A percentile compares a stretch with the other conserved stretches of the same genome.
phyloP scores from a whole-genome alignment of 2,113 vertebrate species.

The Cromileptes altivelis region DNA sequence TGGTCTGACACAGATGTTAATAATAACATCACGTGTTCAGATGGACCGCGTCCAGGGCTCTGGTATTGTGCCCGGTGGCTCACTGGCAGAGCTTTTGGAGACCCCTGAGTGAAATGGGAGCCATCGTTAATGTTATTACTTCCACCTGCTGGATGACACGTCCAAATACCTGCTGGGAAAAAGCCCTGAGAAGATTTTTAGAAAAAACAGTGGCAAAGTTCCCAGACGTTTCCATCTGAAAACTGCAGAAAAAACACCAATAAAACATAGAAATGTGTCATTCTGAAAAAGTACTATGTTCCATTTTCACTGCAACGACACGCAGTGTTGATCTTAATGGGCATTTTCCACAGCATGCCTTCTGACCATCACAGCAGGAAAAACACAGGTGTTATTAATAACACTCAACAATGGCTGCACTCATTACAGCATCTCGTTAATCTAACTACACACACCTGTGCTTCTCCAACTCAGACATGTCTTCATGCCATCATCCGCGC shows the following conservation, averaged over 20 bases:
- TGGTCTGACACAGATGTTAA: slow-evolving; percentile 7
- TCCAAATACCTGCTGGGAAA: neutral
- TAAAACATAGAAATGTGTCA: neutral
- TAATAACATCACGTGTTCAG: neutral
- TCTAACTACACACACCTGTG: neutral
- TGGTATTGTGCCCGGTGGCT: neutral
- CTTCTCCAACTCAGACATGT: neutral
- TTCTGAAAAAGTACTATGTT: neutral
- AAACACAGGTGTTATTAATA: neutral
- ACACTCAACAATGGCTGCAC: neutral
- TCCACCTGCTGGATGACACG: neutral
- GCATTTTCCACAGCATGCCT: neutral
- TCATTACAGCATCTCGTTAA: neutral
- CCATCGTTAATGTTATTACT: slow-evolving; percentile 9
- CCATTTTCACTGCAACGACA: neutral
- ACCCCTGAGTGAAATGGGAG: neutral
- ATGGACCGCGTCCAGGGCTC: slow-evolving; percentile 8
- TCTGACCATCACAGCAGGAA: no score
- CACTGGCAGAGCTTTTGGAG: neutral
- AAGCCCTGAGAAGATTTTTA: neutral
- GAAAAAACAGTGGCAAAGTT: neutral
- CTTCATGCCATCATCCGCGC: neutral
- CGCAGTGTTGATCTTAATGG: neutral
- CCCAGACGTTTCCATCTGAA: neutral
- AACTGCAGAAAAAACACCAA: neutral